These are phyloP conservation scores for Pentalonia nigronervosa DNA, from an alignment of 1,140 invertebrate species.

Conservation along the genomic window DNA sequence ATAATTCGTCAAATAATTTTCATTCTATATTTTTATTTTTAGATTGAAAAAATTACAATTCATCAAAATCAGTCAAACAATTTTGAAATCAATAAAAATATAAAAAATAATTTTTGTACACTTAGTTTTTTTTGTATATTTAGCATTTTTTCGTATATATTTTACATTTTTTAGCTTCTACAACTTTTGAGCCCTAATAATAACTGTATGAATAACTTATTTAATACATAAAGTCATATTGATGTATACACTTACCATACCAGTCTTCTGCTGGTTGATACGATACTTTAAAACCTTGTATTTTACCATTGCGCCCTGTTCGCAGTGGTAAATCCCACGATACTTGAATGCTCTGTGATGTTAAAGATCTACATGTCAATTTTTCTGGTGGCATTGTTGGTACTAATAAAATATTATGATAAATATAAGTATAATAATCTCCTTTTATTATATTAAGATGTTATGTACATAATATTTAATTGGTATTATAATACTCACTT, in stretches of 20 bases:
- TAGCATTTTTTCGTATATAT: too few relatives aligned
- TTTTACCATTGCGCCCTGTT: conserved; percentile 78
- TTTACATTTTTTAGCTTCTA: too few relatives aligned
- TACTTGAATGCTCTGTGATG: conserved; percentile 79
- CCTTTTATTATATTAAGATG: not conserved
- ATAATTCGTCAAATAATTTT: too few relatives aligned
- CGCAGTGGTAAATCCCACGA: conserved; percentile 84
- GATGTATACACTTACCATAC: conserved; percentile 62
- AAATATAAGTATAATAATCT: not conserved
- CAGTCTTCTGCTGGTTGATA: conserved; percentile 73
- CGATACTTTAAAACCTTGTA: conserved; percentile 83
- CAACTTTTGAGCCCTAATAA: not conserved
- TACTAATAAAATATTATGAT: conserved; percentile 66
- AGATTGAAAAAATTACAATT: too few relatives aligned
- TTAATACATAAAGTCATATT: not conserved
- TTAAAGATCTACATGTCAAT: conserved; percentile 74
- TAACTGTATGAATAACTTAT: not conserved
- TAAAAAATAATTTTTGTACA: too few relatives aligned
- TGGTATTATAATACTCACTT: conserved; percentile 69
- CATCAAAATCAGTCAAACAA: too few relatives aligned
- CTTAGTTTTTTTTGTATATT: too few relatives aligned
- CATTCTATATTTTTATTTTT: too few relatives aligned
- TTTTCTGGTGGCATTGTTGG: conserved; percentile 78
- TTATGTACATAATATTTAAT: not conserved
- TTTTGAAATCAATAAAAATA: too few relatives aligned